Conservation (phyloP, 2,113 vertebrate species). For the Corvus cornix region DNA sequence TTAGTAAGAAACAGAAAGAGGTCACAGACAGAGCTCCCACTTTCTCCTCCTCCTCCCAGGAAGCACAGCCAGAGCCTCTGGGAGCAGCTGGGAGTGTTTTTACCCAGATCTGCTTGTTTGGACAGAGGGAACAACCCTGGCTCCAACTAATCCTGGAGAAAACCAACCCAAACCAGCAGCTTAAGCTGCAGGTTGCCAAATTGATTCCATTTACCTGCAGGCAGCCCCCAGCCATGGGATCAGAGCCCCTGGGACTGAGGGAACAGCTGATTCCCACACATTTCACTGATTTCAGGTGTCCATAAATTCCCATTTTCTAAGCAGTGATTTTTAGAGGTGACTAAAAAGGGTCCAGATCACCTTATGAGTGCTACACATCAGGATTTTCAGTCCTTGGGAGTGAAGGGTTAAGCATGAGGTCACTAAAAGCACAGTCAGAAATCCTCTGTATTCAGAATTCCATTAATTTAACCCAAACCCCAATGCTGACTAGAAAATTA, state of each 20-base stretch:
- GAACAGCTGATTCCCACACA: not conserved
- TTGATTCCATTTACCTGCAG: not conserved
- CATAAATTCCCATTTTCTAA: no score
- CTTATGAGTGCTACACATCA: accelerated
- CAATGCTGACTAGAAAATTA: not conserved
- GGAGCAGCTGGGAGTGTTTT: not conserved
- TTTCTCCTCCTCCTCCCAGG: not conserved
- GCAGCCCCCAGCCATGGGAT: not conserved
- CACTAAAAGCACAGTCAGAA: not conserved
- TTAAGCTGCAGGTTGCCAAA: not conserved
- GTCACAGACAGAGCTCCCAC: not conserved
- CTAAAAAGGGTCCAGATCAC: not conserved
- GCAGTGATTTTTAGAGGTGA: not conserved
- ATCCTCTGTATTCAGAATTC: not conserved
- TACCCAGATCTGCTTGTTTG: not conserved
- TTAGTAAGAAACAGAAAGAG: not conserved
- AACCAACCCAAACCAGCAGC: not conserved
- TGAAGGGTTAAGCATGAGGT: accelerated
- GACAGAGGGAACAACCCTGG: not conserved
- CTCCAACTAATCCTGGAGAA: not conserved
- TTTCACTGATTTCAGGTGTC: not conserved
- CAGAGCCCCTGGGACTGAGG: not conserved
- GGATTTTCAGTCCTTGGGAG: not conserved
- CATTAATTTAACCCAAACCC: not conserved
- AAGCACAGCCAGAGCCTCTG: not conserved